Percentiles rank a stretch among this genome's conserved stretches.
These are phyloP conservation scores for Lagodon rhomboides DNA, from an alignment of 2,797 vertebrate genomes.

Conservation along the genomic window DNA sequence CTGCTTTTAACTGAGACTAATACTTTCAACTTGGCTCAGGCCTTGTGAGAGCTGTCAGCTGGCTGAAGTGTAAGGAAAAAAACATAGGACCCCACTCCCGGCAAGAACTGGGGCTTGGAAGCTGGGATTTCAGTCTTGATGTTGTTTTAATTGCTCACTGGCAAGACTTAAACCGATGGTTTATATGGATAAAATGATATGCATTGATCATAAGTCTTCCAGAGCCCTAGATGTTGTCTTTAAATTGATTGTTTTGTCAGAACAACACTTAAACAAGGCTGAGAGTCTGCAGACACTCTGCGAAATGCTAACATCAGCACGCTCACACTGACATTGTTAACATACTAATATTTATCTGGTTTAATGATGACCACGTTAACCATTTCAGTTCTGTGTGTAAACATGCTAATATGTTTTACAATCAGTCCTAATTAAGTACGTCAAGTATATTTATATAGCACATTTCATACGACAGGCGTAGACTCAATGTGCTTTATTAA, in stretches of 20 bases:
- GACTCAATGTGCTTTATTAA: no score
- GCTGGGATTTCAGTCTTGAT: background rate
- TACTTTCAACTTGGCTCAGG: constrained; percentile 37
- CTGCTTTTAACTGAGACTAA: constrained; percentile 56
- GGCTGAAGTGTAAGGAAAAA: background rate
- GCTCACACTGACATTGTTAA: background rate
- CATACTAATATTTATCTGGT: background rate
- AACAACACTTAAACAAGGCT: background rate
- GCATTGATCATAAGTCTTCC: background rate
- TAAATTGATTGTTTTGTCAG: background rate
- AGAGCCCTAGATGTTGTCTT: background rate
- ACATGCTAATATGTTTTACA: background rate
- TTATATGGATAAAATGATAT: background rate
- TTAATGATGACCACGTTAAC: no score
- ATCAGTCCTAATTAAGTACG: no score
- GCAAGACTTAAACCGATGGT: background rate
- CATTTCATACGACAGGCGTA: no score
- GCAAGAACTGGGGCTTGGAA: background rate
- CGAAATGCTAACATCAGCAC: background rate
- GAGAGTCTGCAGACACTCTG: background rate
- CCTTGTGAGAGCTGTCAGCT: constrained; percentile 28
- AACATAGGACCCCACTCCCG: background rate
- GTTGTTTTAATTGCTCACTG: background rate
- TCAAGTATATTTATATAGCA: no score
- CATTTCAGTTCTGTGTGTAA: background rate